Conservation (phyloP, 2,888 invertebrate species). For the Yponomeuta evonymella region DNA sequence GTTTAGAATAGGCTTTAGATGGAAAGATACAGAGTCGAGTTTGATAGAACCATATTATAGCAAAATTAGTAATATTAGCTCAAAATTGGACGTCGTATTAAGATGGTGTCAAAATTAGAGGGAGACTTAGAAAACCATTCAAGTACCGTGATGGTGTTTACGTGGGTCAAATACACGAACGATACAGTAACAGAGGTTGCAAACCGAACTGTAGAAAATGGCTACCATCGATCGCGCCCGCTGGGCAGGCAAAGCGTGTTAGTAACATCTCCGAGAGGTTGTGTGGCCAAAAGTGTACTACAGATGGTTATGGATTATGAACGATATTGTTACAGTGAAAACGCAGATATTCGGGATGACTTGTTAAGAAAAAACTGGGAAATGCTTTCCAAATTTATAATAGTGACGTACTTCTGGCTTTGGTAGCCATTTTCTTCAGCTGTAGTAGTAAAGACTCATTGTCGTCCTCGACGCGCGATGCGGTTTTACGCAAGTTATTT, state of each 20-base stretch:
- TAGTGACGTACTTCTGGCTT: constrained; percentile 84
- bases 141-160: constrained; percentile 14
- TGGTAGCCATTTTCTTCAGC: constrained; percentile 96
- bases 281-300: constrained; percentile 29
- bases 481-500: constrained; percentile 91
- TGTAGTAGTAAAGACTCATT: constrained; percentile 96
- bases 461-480: constrained; percentile 95
- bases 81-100: background rate
- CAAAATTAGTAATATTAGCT: constrained; percentile 1
- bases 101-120: constrained; percentile 6
- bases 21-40: background rate
- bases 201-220: constrained; percentile 70
- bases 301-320: constrained; percentile 13
- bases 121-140: constrained; percentile 14
- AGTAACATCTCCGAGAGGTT: constrained; percentile 41
- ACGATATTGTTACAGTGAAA: constrained; percentile 25
- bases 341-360: constrained; percentile 20
- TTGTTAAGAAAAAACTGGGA: constrained; percentile 18
- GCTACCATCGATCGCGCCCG: constrained; percentile 66
- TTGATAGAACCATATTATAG: background rate
- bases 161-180: constrained; percentile 10
- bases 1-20: background rate
- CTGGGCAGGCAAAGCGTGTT: constrained; percentile 50
- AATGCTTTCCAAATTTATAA: constrained; percentile 45
- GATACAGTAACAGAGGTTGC: constrained; percentile 20